Evolutionary conservation across 35 echinoderm and acorn worm species (phyloP), one percentile per base, ranked within the genome.

Genomic region (Strongylocentrotus purpuratus): DNA sequence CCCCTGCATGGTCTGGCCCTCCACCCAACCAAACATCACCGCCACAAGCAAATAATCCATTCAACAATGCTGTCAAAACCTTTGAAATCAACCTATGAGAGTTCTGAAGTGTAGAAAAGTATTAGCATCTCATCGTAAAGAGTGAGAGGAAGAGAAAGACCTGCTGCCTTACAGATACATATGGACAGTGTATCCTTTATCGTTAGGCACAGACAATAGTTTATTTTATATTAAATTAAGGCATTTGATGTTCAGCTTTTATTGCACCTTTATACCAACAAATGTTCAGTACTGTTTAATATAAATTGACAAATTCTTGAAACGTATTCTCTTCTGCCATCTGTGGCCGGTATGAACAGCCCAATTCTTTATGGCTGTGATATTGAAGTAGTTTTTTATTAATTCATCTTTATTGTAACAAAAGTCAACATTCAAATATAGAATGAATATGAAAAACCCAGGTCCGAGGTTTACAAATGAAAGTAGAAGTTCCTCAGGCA

Each of bases 81-180:
- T 99, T 99, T 97, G 98, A 99, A 94, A 95, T 99, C 87, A 96
- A 99, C 92, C 95, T 99, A 88, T 99, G 96, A 99, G 70, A 93
- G 33, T 12, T 55, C 11, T 55, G 35, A 55, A 55, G 28, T n/a
- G 65, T 28, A 78, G 22, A 78, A 78, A 9, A 28, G 28, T 78
- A 55, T 55, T 55, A 78, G 18, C 65, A 78, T 78, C 65, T n/a
- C 25, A 78, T n/a, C 0, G 15, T 55, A 55, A 2, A 55, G 50
- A 55, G 50, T 14, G 50, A 55, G 50, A 55, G 9, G 15, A 28
- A 28, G 7, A 78, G 22, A 78, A 28, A 78, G 20, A 78, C 65
- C 65, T 78, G 65, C 65, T 78, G 65, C 65, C 65, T 78, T 78
- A 78, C 65, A 78, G 65, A 78, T 78, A 28, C 22, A 70, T 70